phyloP scores from a whole-genome alignment of 2,888 invertebrate species.

The Seira musarum region DNA sequence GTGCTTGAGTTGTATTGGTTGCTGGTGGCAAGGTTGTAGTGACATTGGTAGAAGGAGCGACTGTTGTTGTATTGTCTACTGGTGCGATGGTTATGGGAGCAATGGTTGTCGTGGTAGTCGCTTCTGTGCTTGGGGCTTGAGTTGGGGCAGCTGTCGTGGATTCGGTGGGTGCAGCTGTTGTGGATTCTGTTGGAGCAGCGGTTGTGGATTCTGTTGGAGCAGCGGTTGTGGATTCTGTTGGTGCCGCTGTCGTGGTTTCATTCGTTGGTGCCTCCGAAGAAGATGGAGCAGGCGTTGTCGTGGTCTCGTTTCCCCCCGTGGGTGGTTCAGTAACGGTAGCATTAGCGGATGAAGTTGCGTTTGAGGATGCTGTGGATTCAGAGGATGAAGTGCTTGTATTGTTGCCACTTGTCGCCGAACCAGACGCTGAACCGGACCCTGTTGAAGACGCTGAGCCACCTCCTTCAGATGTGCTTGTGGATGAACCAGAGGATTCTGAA shows the following conservation, averaged over 20 bases:
- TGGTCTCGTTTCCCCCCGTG: not conserved
- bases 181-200: no score
- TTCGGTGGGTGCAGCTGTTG: not conserved
- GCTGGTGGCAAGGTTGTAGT: not conserved
- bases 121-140: not conserved
- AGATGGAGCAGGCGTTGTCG: not conserved
- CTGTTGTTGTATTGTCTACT: no score
- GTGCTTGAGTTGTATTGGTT: not conserved
- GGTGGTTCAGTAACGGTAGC: not conserved
- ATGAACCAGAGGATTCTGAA: no score
- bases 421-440: no score
- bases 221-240: not conserved
- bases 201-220: conserved; percentile 8
- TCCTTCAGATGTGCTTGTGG: no score
- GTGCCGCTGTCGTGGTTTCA: not conserved
- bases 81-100: not conserved
- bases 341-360: not conserved
- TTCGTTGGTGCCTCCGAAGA: conserved; percentile 5
- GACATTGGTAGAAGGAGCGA: not conserved
- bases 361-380: not conserved
- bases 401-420: no score
- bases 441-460: no score
- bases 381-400: no score
- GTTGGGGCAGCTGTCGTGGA: conserved; percentile 7
- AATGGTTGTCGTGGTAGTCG: conserved; percentile 4